Conservation (phyloP, 2,113 vertebrate genomes). For the Aix galericulata region DNA sequence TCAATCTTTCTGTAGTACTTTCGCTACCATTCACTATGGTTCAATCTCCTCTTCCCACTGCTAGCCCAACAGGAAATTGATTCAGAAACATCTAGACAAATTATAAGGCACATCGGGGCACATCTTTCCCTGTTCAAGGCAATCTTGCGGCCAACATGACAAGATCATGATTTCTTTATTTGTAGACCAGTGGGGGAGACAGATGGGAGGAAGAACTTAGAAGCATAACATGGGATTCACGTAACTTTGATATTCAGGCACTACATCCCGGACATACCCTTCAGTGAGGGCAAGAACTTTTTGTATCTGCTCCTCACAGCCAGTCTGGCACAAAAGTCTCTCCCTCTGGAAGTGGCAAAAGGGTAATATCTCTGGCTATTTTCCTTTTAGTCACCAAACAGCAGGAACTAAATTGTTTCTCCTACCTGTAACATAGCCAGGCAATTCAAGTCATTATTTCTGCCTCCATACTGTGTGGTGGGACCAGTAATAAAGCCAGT, state of each 20-base stretch:
- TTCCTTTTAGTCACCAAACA: background rate
- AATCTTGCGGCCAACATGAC: background rate
- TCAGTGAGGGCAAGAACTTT: background rate
- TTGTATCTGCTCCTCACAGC: background rate
- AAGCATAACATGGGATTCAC: background rate
- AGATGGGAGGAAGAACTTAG: background rate
- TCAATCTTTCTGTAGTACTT: background rate
- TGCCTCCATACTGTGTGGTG: background rate
- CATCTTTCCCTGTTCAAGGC: background rate
- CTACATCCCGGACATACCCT: background rate
- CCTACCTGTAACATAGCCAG: background rate
- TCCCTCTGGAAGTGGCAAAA: background rate
- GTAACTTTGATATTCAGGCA: background rate
- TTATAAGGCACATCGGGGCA: background rate
- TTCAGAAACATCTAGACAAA: background rate
- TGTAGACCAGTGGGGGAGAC: background rate
- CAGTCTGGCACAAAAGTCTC: background rate
- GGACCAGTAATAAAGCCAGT: background rate
- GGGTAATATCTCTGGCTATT: background rate
- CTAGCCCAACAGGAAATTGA: background rate
- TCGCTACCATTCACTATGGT: background rate
- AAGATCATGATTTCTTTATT: background rate
- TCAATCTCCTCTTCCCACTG: background rate
- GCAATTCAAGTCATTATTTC: background rate
- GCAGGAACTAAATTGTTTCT: constrained; percentile 30